Evolutionary conservation across 2,113 vertebrate genomes (phyloP), one percentile per base, ranked within the genome.

Genomic region (Progne subis): DNA sequence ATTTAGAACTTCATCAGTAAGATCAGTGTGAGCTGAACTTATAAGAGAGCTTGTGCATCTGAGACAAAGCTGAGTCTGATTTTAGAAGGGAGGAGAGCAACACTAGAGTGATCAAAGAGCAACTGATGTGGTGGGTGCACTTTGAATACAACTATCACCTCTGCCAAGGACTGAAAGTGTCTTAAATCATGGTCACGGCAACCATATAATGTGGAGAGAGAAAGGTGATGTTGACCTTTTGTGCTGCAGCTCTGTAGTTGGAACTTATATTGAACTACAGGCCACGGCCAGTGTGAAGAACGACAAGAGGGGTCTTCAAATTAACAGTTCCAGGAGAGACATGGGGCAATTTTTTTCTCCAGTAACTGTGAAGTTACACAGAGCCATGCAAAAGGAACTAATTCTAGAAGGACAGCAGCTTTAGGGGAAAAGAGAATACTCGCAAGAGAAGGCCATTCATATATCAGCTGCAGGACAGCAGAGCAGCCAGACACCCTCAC

Each of bases 211-310:
- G 17, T 52, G 41, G 18, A 17, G 49, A 76, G 4, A 72, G 57
- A 76, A 63, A 71, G 47, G 18, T 47, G 53, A 59, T 60, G 23
- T 4, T 32, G n/a, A 63, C 8, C 39, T 84, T 57, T 41, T n/a
- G 14, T 9, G 15, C n/a, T 46, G 59, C 25, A 81, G 31, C 24
- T 81, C 63, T 41, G 17, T 37, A 44, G 17, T 0, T 32, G 37
- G 37, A 77, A 64, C 17, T 41, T 8, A n/a, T 0, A n/a, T 3
- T 47, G 49, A 90, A 28, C 37, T 65, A 14, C 26, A 59, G 23
- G 37, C 19, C 34, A 56, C 0, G 0, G 46, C 9, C 59, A 56
- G 5, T 4, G 23, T 26, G 44, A 88, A 43, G 32, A 67, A 34
- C 1, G 5, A 57, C 34, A 43, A 3, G 6, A 60, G 59, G 14